Evolutionary conservation across 2,113 vertebrate genomes (phyloP).

Genomic region (Prochilodus magdalenae): DNA sequence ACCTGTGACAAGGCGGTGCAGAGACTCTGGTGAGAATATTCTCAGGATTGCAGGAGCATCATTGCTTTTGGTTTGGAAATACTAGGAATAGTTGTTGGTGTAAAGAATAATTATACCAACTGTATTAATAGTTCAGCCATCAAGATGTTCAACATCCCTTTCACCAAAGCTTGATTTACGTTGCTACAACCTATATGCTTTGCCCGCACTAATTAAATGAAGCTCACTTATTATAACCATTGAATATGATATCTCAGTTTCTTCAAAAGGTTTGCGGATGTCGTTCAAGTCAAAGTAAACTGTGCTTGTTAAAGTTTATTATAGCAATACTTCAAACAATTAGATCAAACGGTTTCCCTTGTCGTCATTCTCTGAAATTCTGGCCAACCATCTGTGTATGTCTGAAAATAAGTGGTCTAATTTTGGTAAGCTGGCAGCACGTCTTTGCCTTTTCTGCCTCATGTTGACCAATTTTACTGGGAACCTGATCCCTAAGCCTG

Average conservation of each 20-base stretch:
- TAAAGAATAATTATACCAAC: too few relatives aligned
- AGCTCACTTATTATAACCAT: neutral
- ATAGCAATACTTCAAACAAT: neutral
- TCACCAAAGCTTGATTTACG: neutral
- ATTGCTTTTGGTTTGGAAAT: too few relatives aligned
- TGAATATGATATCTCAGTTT: neutral
- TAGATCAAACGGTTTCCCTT: neutral
- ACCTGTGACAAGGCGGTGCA: too few relatives aligned
- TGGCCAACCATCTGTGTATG: neutral
- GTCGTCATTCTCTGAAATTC: neutral
- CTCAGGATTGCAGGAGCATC: too few relatives aligned
- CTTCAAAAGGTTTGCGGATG: neutral
- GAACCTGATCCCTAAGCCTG: conserved; percentile 36
- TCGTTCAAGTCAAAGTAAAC: neutral
- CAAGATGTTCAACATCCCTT: neutral
- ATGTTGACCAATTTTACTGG: conserved; percentile 35
- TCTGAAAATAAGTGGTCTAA: conserved; percentile 30
- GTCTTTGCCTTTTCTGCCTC: conserved; percentile 22
- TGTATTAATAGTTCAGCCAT: neutral
- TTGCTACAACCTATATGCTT: neutral
- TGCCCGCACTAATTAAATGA: neutral
- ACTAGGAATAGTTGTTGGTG: too few relatives aligned
- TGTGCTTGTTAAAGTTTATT: neutral
- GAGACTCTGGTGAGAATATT: too few relatives aligned
- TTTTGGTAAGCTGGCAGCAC: conserved; percentile 22